A percentile compares a stretch with the other conserved stretches of the same genome.
Evolutionary conservation across 1,140 invertebrate species (phyloP).

Genomic region (Anastatus disparis): DNA sequence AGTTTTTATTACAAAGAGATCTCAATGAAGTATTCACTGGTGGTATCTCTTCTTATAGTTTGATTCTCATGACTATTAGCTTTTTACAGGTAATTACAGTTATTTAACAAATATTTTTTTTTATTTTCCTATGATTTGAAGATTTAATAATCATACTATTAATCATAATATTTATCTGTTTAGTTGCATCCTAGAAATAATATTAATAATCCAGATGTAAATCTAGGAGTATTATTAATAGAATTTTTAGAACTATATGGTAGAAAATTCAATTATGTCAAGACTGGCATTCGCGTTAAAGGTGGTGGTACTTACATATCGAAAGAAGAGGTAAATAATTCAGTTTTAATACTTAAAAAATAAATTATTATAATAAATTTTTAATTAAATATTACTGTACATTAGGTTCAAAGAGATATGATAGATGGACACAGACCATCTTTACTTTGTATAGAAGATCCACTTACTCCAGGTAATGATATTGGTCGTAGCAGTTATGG

Average conservation of each 20-base stretch:
- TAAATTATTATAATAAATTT: background rate
- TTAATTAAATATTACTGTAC: background rate
- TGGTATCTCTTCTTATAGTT: conserved; percentile 97
- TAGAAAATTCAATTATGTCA: conserved; percentile 95
- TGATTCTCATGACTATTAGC: conserved; percentile 98
- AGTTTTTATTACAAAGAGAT: conserved; percentile 96
- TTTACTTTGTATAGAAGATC: conserved; percentile 96
- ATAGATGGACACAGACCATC: conserved; percentile 92
- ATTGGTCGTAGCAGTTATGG: conserved; percentile 98
- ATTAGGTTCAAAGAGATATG: conserved; percentile 85
- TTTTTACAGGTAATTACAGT: conserved; percentile 85
- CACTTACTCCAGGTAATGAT: conserved; percentile 93
- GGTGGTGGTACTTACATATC: conserved; percentile 93
- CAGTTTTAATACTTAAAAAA: background rate
- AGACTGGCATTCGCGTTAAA: conserved; percentile 93
- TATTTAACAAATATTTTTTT: too few species aligned
- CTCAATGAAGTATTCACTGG: conserved; percentile 99
- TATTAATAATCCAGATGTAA: conserved; percentile 72
- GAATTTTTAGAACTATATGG: conserved; percentile 99
- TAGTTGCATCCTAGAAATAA: conserved; percentile 80
- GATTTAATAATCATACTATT: background rate
- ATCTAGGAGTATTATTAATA: conserved; percentile 93
- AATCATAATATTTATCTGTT: conserved; percentile 48
- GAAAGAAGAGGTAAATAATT: conserved; percentile 83
- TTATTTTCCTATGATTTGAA: too few species aligned